Base-by-base conservation (phyloP, 2,113 vertebrate species). In the Melozone crissalis region DNA sequence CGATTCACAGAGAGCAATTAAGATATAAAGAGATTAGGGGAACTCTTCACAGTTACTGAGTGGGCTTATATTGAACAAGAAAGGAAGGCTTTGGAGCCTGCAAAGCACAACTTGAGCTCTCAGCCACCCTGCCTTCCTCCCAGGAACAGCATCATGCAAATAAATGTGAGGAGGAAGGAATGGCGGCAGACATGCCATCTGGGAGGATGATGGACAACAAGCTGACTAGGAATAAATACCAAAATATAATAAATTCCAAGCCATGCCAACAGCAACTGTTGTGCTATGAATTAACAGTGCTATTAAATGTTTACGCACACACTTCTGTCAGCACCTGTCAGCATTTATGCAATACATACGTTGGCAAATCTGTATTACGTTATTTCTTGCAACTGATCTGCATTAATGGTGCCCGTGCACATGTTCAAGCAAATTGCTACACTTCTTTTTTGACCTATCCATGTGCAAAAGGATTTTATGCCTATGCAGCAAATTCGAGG, bases 251-350 rank as follows among this genome's bases (percentile, higher is more conserved):
- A 93, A 96, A 96, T 97, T 96, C 96, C 62, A 87, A 96, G 24
- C 83, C 73, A 92, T 94, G 95, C 94, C 95, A 96, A 95, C 85
- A 96, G 95, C 94, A 96, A 96, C 92, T 95, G 94, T 96, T 92
- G 95, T 97, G 88, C 96, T 95, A 90, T 96, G 93, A 96, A 96
- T 96, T 96, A 97, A 95, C 96, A 97, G 95, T 94, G 93, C 96
- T 96, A 96, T 96, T 96, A 96, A 97, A 96, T 96, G 93, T 96
- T 96, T 97, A 96, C 66, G 94, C 94, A 92, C 95, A 94, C 94
- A 94, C 95, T 97, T 95, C 95, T 96, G 96, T 96, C 94, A 90
- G 96, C 96, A 95, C 96, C 96, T 97, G 96, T 97, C 95, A 97
- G 93, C 93, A 93, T 96, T 96, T 96, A 95, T 96, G 95, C 95